Evolutionary conservation across 1,140 invertebrate species (phyloP).

Genomic region (Anagrus nilaparvatae): DNA sequence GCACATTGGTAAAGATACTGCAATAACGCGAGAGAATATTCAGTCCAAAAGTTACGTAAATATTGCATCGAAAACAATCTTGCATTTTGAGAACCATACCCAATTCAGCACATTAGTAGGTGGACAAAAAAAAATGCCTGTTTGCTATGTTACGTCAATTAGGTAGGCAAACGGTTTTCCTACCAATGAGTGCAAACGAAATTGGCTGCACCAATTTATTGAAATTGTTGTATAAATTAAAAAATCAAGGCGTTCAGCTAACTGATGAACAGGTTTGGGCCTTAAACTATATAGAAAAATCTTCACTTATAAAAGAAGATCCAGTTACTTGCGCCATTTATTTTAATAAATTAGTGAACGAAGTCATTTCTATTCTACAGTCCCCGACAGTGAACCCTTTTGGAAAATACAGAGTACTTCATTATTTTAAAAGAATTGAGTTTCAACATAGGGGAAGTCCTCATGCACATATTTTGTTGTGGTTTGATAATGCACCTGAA

Average conservation of each 20-base stretch:
- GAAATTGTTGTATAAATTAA: conserved; percentile 29
- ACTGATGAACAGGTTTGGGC: conserved; percentile 13
- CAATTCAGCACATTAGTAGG: no score
- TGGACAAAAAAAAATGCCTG: no score
- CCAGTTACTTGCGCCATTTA: conserved; percentile 35
- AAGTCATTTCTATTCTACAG: conserved; percentile 15
- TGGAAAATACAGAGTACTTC: conserved; percentile 16
- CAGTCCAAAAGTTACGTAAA: no score
- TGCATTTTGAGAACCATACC: no score
- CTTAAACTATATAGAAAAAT: conserved; percentile 23
- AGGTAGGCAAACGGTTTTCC: no score
- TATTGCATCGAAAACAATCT: no score
- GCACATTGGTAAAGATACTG: no score
- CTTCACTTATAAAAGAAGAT: conserved; percentile 32
- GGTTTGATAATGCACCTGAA: conserved; percentile 23
- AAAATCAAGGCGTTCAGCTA: conserved; percentile 21
- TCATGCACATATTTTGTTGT: conserved; percentile 25
- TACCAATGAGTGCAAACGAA: conserved; percentile 25
- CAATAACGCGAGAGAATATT: no score
- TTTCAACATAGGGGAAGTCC: conserved; percentile 33
- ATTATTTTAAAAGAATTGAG: conserved; percentile 27
- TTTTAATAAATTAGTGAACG: conserved; percentile 30
- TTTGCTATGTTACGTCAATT: no score
- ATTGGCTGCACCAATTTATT: conserved; percentile 30
- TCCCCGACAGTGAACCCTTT: conserved; percentile 19